phyloP scores from a whole-genome alignment of 2,113 vertebrate species.

The Lagopus leucura region DNA sequence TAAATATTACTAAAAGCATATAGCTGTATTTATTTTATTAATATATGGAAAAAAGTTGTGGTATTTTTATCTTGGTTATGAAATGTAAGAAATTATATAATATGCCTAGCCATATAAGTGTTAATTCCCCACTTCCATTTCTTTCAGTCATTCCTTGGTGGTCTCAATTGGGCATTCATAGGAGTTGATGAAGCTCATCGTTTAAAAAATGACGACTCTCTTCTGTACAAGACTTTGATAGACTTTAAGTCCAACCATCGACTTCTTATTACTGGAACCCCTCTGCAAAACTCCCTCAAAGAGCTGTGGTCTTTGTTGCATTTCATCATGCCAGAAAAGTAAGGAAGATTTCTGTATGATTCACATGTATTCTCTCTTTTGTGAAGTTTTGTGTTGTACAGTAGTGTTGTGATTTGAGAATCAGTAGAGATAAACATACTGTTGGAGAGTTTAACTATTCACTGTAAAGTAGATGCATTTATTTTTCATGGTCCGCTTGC shows the following conservation, averaged over 20 bases:
- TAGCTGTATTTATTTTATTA: not conserved
- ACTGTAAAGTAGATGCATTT: fast-evolving
- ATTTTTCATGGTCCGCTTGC: not conserved
- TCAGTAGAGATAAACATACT: not conserved
- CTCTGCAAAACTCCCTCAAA: constrained; percentile 93
- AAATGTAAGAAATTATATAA: not conserved
- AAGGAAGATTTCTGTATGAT: constrained; percentile 50
- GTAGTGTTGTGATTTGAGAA: not conserved
- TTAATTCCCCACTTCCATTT: not conserved
- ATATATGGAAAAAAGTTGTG: not conserved
- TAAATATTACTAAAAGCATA: not conserved
- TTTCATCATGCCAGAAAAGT: constrained; percentile 98
- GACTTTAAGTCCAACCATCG: constrained; percentile 94
- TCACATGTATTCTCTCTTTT: not conserved
- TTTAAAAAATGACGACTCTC: constrained; percentile 94
- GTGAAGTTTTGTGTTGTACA: not conserved
- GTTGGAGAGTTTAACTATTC: not conserved
- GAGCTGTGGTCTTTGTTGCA: constrained; percentile 94
- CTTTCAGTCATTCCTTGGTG: constrained; percentile 90
- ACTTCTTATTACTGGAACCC: constrained; percentile 94
- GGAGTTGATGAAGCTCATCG: constrained; percentile 95
- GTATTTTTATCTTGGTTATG: not conserved
- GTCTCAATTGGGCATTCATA: constrained; percentile 92
- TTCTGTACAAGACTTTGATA: constrained; percentile 94
- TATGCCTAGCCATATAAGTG: not conserved